Evolutionary conservation across 2,888 invertebrate species (phyloP), one percentile per base, ranked within the genome.

Genomic region (Luperina testacea): DNA sequence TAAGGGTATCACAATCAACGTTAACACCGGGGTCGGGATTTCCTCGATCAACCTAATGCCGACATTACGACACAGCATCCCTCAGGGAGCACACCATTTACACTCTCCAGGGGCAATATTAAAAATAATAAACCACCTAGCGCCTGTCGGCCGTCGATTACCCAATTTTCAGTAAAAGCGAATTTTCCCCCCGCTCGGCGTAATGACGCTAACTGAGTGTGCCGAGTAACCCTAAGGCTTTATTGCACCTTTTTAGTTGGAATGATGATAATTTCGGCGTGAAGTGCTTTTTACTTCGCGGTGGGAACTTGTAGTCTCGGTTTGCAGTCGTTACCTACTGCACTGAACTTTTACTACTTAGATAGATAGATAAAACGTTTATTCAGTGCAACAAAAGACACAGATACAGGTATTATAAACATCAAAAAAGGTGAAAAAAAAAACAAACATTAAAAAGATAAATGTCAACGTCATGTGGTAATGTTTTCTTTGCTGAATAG

Each of bases 111-210:
- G 90, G 90, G 90, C 86, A 85, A 90, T 92, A 92, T 93, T 92
- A 92, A 92, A 93, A 92, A 92, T 94, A 94, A 94, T 93, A 92
- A 90, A 91, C 92, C 92, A 13, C 48, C 48, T 48, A 48, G 13
- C 13, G 87, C 90, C 92, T 89, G 93, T 91, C 90, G 93, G 87
- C 93, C 90, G 92, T 87, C 92, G 93, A 94, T 95, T 94, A 95
- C 94, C 94, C 93, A 95, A 95, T 95, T 94, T 95, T 93, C 92
- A 90, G 92, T 90, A 90, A 93, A 93, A 93, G 91, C 91, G 90
- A 87, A 88, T 91, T 93, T 93, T 92, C 90, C 85, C 84, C 84
- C 77, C 87, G 77, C 83, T 82, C 81, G n/a, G 68, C 32, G 85
- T 91, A 92, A 92, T 91, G 91, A 89, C 84, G 88, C 84, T 88